phyloP scores from a whole-genome alignment of 92 coral and sea anemone species.

The Umimayanthus kanabou region DNA sequence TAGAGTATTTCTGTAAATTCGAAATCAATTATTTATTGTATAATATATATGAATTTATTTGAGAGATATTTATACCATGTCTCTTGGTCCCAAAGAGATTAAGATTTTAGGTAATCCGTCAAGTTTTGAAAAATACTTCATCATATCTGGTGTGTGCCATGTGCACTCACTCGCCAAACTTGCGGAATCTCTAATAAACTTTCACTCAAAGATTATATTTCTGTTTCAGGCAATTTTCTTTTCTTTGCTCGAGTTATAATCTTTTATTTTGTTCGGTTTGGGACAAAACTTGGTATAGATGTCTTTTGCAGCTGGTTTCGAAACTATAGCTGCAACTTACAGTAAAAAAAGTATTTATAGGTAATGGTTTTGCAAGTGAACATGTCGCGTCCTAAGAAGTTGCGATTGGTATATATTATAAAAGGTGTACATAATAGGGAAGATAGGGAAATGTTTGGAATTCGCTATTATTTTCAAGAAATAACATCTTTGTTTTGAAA shows the following conservation, averaged over 20 bases:
- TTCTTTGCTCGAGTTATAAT: not conserved
- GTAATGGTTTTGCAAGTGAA: not conserved
- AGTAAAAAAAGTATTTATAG: not conserved
- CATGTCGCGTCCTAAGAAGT: not conserved
- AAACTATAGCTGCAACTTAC: not conserved
- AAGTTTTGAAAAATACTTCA: too few relatives aligned
- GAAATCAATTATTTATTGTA: constrained; percentile 16
- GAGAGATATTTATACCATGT: not conserved
- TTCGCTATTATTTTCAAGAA: constrained; percentile 15
- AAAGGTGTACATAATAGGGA: constrained; percentile 37
- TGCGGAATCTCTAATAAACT: not conserved
- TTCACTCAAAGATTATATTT: too few relatives aligned
- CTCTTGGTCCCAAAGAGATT: not conserved
- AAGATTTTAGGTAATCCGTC: too few relatives aligned
- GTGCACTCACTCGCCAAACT: not conserved
- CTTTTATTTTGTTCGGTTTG: not conserved
- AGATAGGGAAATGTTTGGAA: constrained; percentile 29
- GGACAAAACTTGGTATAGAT: not conserved
- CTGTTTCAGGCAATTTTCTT: not conserved
- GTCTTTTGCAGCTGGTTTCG: not conserved
- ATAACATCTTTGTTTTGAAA: constrained; percentile 8
- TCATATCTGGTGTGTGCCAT: not conserved
- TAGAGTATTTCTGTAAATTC: not conserved
- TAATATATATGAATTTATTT: not conserved
- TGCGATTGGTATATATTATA: not conserved